Evolutionary conservation across 2,797 vertebrate species (phyloP).

Genomic region (Eurystomus glaucurus): DNA sequence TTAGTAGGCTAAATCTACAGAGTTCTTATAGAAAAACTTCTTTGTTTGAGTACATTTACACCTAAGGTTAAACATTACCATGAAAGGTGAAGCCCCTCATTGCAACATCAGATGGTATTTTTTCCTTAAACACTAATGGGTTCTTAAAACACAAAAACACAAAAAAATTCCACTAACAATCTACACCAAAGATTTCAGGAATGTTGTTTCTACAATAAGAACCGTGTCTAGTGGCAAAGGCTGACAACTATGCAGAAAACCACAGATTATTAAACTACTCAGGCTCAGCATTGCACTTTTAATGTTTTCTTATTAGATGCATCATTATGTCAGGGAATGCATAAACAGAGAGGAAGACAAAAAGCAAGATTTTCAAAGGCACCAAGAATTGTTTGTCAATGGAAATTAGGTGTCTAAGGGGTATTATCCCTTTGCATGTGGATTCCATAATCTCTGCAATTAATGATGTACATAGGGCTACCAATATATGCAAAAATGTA

Average conservation of each 20-base stretch:
- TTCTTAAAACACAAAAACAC: neutral
- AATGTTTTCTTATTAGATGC: neutral
- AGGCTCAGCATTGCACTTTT: neutral
- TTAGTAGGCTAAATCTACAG: neutral
- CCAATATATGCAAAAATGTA: neutral
- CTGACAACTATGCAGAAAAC: neutral
- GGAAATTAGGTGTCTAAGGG: neutral
- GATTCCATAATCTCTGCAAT: neutral
- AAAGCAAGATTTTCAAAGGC: neutral
- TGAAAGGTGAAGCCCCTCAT: slow-evolving; percentile 37
- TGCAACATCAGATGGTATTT: slow-evolving; percentile 65
- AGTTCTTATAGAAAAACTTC: neutral
- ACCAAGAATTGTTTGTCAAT: neutral
- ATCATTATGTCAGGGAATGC: neutral
- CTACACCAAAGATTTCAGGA: slow-evolving; percentile 4
- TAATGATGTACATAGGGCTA: neutral
- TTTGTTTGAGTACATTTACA: slow-evolving; percentile 32
- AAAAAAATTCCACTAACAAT: neutral
- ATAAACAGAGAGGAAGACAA: neutral
- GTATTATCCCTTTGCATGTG: neutral
- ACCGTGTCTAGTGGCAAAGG: neutral
- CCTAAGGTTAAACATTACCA: slow-evolving; percentile 62
- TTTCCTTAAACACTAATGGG: slow-evolving; percentile 15
- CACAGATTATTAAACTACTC: neutral
- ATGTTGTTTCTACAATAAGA: neutral